Conservation (phyloP, 2,113 vertebrate genomes). For the Microcebus tavaratra region DNA sequence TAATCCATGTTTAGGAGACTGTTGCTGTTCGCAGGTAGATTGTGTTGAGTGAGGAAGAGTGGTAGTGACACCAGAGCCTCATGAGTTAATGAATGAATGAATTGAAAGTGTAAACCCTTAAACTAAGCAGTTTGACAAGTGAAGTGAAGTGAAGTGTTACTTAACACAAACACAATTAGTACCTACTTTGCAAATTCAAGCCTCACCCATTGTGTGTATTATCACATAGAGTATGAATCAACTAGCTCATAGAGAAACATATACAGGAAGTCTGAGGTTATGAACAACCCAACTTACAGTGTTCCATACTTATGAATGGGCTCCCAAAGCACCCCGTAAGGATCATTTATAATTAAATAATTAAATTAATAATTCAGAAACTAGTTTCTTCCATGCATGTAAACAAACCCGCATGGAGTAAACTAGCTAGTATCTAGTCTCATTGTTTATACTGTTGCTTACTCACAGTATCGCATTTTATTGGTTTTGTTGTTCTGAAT, state of each 20-base stretch:
- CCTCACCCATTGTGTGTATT: neutral
- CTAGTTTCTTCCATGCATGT: too few relatives aligned
- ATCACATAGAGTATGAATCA: neutral
- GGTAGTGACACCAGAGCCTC: neutral
- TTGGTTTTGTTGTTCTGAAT: too few relatives aligned
- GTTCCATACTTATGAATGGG: too few relatives aligned
- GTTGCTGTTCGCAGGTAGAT: neutral
- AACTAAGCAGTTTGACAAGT: neutral
- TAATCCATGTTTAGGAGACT: neutral
- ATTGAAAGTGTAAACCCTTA: neutral
- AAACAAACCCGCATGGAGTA: too few relatives aligned
- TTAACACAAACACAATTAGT: neutral
- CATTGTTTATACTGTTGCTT: too few relatives aligned
- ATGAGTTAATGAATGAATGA: neutral
- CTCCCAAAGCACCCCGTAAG: too few relatives aligned
- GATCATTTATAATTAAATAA: too few relatives aligned
- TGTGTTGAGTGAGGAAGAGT: too few relatives aligned
- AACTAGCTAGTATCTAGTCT: too few relatives aligned
- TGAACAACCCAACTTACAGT: too few relatives aligned
- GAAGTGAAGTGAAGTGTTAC: neutral
- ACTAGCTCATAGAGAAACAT: neutral
- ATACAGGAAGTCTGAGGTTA: neutral
- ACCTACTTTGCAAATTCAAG: neutral
- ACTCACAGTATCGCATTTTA: too few relatives aligned
- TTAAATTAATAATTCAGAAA: too few relatives aligned